Evolutionary conservation across 2,113 vertebrate species (phyloP), one percentile per base, ranked within the genome.

Genomic region (Pagrus major): DNA sequence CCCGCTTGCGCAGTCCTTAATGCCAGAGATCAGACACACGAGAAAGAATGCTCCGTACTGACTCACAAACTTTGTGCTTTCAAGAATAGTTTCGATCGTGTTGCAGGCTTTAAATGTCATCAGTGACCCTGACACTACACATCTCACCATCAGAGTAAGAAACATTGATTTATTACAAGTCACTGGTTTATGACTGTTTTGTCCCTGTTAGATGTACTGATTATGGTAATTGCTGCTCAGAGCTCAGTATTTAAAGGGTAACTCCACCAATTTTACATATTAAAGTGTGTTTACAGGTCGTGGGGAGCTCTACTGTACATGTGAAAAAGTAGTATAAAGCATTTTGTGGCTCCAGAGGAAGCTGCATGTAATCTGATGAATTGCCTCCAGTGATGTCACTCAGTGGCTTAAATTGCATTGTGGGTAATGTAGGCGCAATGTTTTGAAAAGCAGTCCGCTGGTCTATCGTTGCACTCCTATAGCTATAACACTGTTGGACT

Each of bases 91-190:
- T 76, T 76, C 49, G 42, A 60, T 81, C 76, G 55, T 73, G 41
- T 83, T 37, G 16, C 49, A 27, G 68, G 54, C 31, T 67, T 65
- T 76, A 84, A 91, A 79, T 81, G 76, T 85, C 81, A 81, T 51
- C 44, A 23, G 49, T 46, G 60, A 31, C 55, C 75, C 59, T 59
- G 63, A 73, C 46, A 5, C 52, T 3, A 46, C 41, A 46, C 71
- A 61, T 63, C 41, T 77, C 49, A 64, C n/a, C 37, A 46, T 31
- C 21, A 59, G 4, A 52, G n/a, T 12, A 20, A 14, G 37, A 47
- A 55, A 25, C 14, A 4, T 37, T 1, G 29, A 37, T 54, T 59
- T 39, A 11, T 16, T 33, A 44, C 5, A 29, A 20, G 21, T 70
- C 35, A 71, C 15, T 20, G 42, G 33, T n/a, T 41, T 4, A 31